Percentiles rank a stretch among this genome's conserved stretches.
Conservation (phyloP, 2,797 vertebrate genomes). For the Halcyon chelicuti region DNA sequence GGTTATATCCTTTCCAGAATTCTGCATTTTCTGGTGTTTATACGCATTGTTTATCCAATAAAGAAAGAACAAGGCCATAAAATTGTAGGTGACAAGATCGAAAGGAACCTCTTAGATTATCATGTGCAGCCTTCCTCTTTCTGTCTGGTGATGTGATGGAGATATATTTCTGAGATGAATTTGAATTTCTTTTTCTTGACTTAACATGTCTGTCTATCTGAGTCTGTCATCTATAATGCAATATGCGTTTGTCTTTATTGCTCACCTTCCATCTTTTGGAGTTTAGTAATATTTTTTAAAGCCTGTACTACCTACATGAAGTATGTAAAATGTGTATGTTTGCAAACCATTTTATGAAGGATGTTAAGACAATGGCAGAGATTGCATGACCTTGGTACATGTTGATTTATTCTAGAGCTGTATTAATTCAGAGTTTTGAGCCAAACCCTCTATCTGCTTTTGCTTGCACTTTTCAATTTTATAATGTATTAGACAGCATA, state of each 20-base stretch:
- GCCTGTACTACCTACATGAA: not conserved
- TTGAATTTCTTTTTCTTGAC: not conserved
- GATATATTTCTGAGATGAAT: not conserved
- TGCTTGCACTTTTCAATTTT: constrained; percentile 49
- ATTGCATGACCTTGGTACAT: not conserved
- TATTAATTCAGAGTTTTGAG: not conserved
- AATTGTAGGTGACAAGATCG: not conserved
- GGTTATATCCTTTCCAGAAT: not conserved
- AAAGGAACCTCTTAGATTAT: not conserved
- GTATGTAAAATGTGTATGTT: not conserved
- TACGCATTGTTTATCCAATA: not conserved
- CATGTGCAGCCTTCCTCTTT: not conserved
- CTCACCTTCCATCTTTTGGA: not conserved
- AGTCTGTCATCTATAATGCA: not conserved
- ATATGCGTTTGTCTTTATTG: not conserved
- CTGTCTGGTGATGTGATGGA: not conserved
- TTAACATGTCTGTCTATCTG: not conserved
- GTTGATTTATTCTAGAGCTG: not conserved
- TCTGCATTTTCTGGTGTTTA: not conserved
- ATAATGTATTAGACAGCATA: constrained; percentile 16
- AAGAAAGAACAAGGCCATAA: not conserved
- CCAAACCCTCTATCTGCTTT: constrained; percentile 13
- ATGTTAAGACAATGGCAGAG: not conserved
- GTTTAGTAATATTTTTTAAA: not conserved
- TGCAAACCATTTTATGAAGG: constrained; percentile 6